Evolutionary conservation across 1,140 invertebrate genomes (phyloP), one percentile per base, ranked within the genome.

Genomic region (Hyles vespertilio): DNA sequence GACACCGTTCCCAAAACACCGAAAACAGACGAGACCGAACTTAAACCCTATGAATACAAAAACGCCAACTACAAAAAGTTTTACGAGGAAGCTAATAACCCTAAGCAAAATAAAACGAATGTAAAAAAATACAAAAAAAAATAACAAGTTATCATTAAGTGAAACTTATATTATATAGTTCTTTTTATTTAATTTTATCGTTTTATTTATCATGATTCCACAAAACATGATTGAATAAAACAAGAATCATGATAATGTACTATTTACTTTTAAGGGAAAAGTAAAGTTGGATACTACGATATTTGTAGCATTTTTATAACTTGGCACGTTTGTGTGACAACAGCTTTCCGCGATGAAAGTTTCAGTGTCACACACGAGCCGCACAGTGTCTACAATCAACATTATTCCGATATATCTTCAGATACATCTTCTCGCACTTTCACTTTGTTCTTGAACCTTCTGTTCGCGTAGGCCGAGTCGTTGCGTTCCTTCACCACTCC

Each of bases 381-480:
- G 36, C 5, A 5, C 36, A 40, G 36, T 48, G 5, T 48, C n/a
- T 48, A 45, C 44, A 3, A 45, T 48, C 5, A 48, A 2, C n/a
- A 9, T 36, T 58, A 77, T 55, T 84, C 82, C 0, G 84, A 87
- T 4, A 76, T 50, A 56, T 87, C 79, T 3, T 87, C 76, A 5
- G 82, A 88, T n/a, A 85, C 65, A 45, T 88, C 83, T 46, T 88
- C 83, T 50, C 70, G 67, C 36, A 82, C 56, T 63, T 84, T 86
- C 32, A 88, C 79, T 60, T 82, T 84, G 51, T 87, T 87, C 52
- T 84, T 84, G 3, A 67, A 22, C 63, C 72, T 72, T 44, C 73
- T 62, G 32, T 60, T 77, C 0, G 36, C 34, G 56, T 82, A 84
- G 5, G 65, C 73, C 0, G 80, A 81, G 22, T 86, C 83, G 40